Base-by-base conservation (phyloP, 2,888 invertebrate species). In the Taphrorychus bicolor region DNA sequence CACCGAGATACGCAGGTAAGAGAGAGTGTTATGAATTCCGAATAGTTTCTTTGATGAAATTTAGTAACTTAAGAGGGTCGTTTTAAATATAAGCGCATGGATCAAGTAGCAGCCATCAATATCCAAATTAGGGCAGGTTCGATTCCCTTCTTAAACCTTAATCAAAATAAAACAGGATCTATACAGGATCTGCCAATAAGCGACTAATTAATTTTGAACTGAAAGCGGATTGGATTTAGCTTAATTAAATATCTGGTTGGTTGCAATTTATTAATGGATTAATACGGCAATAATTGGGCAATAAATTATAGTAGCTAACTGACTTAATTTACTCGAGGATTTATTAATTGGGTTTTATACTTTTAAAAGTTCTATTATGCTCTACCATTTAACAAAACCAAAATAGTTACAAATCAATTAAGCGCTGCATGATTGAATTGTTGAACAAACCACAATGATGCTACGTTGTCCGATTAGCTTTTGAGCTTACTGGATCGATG, bases 1-100 rank as follows among this genome's bases (percentile, higher is more conserved):
- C 92, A 93, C 83, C 88, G 92, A 79, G 92, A 92, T 78, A 92
- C 94, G 72, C 88, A 90, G 90, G 92, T 91, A 74, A 83, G 81
- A 51, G n/a, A 32, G 9, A 32, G 3, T 32, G 9, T 3, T 3
- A 9, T 32, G 32, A 32, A 1, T 32, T 11, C 7, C 32, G 7
- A 32, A 32, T 32, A 7, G 32, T 9, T 11, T 11, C 32, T 32
- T 32, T 9, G 11, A 1, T 32, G 11, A 11, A 32, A 9, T 11
- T 2, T 32, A 32, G 32, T 32, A n/a, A n/a, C n/a, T n/a, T n/a
- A n/a, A n/a, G n/a, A n/a, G n/a, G n/a, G n/a, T n/a, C n/a, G n/a
- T 32, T 3, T 3, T 32, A 9, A 32, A 32, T 32, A n/a, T n/a
- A n/a, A 32, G 32, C 7, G 32, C 11, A 32, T 9, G 11, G 2